Conservation (phyloP, 2,888 invertebrate genomes). For the Marasmarcha lunaedactyla region DNA sequence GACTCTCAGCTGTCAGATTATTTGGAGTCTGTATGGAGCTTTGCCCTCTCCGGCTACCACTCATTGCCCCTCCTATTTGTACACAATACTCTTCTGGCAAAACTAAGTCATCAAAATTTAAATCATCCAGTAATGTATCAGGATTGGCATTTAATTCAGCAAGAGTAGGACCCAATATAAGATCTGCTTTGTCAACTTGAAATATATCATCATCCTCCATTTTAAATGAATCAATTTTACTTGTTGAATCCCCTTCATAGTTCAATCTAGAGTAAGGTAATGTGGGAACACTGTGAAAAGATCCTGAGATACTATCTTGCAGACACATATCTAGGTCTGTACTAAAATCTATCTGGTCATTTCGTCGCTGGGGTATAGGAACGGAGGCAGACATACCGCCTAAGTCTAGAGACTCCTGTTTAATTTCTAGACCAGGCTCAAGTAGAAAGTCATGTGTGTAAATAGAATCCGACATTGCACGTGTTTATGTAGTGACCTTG, state of each 20-base stretch:
- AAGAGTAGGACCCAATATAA: constrained; percentile 85
- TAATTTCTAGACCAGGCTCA: constrained; percentile 72
- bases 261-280: constrained; percentile 49
- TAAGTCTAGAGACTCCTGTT: constrained; percentile 71
- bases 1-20: constrained; percentile 41
- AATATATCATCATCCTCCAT: constrained; percentile 93
- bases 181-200: constrained; percentile 87
- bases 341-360: constrained; percentile 59
- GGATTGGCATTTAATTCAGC: constrained; percentile 89
- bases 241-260: constrained; percentile 47
- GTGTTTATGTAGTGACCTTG: constrained; percentile 66
- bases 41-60: constrained; percentile 35
- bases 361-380: constrained; percentile 72
- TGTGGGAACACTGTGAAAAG: constrained; percentile 49
- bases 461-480: constrained; percentile 74
- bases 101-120: constrained; percentile 87
- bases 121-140: constrained; percentile 83
- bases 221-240: constrained; percentile 74
- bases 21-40: constrained; percentile 30
- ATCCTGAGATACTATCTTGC: constrained; percentile 52
- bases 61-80: constrained; percentile 62
- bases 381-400: constrained; percentile 70
- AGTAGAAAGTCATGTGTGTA: constrained; percentile 74
- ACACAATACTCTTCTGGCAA: constrained; percentile 77
- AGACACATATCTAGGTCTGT: constrained; percentile 68